phyloP scores from a whole-genome alignment of 2,113 vertebrate genomes.

The Calidris pygmaea region DNA sequence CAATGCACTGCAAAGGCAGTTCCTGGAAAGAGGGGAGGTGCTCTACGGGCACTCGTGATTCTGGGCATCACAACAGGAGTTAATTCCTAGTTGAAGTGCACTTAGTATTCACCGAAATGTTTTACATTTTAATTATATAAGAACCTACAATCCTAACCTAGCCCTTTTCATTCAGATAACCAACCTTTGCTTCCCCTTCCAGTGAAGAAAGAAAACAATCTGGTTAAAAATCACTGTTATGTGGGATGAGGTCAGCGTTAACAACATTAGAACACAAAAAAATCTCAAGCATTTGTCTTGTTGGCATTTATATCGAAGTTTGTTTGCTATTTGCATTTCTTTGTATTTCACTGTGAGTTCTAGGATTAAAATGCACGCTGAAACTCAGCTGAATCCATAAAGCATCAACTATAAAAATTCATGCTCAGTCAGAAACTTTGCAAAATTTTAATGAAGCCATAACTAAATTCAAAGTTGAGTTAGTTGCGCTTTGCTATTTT shows the following conservation, averaged over 20 bases:
- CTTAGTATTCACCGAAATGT: not conserved
- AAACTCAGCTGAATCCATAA: constrained; percentile 56
- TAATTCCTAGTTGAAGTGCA: not conserved
- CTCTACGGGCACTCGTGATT: rapidly evolving
- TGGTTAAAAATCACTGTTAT: constrained; percentile 12
- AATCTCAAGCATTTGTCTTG: constrained; percentile 47
- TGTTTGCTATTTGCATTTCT: constrained; percentile 60
- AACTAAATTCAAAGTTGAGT: constrained; percentile 57
- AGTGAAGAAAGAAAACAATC: not conserved
- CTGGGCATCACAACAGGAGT: not conserved
- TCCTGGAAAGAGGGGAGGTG: not conserved
- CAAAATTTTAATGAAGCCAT: constrained; percentile 62
- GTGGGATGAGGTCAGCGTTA: constrained; percentile 11
- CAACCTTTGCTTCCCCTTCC: not conserved
- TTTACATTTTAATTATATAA: not conserved
- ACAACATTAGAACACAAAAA: not conserved
- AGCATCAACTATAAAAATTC: constrained; percentile 59
- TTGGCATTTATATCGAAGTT: constrained; percentile 52
- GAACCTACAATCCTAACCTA: not conserved
- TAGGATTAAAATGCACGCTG: constrained; percentile 40
- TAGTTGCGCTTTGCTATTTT: constrained; percentile 21
- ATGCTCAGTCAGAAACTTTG: constrained; percentile 51
- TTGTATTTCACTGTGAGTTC: constrained; percentile 52
- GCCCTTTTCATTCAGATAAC: not conserved
- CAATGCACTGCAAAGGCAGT: not conserved